phyloP scores from a whole-genome alignment of 2,113 vertebrate species.

The Ondatra zibethicus region DNA sequence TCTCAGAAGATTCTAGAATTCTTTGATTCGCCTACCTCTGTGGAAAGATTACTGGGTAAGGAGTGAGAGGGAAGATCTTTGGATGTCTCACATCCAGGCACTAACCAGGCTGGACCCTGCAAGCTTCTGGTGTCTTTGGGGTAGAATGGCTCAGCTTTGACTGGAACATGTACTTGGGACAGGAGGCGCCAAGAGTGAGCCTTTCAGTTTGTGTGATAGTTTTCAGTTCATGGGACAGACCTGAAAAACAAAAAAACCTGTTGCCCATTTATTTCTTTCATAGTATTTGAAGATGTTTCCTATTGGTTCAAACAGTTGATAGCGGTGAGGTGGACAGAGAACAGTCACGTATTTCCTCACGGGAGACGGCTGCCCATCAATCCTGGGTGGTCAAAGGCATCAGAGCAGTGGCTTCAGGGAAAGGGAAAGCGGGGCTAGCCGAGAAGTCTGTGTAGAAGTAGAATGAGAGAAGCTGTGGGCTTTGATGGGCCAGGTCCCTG shows the following conservation, averaged over 20 bases:
- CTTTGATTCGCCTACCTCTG: neutral
- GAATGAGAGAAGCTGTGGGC: neutral
- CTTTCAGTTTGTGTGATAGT: neutral
- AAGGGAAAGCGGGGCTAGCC: accelerated
- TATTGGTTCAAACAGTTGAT: neutral
- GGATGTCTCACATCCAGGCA: too few relatives aligned
- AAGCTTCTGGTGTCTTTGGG: neutral
- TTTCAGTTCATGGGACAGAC: neutral
- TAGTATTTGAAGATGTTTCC: neutral
- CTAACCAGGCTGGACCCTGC: neutral
- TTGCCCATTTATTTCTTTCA: neutral
- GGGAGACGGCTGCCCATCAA: neutral
- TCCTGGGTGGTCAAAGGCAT: neutral
- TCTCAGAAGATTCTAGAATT: accelerated
- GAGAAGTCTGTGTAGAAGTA: accelerated
- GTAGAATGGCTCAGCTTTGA: neutral
- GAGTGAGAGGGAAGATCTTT: neutral
- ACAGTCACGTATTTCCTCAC: neutral
- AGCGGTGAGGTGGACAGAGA: neutral
- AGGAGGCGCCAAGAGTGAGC: neutral
- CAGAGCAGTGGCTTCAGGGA: neutral
- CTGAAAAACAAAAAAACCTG: neutral
- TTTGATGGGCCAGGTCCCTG: accelerated
- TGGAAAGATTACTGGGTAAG: neutral
- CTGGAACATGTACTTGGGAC: neutral